A percentile compares a stretch with the other conserved stretches of the same genome.
Conservation (phyloP, 2,113 vertebrate species). For the Glaucomys volans region DNA sequence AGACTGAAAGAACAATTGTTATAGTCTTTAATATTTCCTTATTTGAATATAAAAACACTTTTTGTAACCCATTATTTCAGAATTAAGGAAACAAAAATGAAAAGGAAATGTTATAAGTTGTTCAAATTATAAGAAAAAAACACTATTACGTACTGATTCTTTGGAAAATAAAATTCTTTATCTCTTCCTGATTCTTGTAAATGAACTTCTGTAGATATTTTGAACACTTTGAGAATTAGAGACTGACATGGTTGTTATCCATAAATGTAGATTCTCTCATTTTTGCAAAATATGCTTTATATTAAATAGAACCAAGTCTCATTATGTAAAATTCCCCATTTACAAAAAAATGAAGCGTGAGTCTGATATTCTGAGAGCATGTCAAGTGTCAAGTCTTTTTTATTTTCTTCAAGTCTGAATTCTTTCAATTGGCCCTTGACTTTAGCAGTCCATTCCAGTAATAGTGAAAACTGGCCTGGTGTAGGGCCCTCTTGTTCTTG, state of each 20-base stretch:
- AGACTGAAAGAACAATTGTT: background rate
- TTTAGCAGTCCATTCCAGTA: background rate
- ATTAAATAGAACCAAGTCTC: background rate
- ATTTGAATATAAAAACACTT: constrained; percentile 15
- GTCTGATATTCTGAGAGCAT: background rate
- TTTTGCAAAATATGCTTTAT: background rate
- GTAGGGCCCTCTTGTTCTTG: rapidly evolving
- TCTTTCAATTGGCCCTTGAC: background rate
- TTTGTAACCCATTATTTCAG: background rate
- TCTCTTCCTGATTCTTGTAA: background rate
- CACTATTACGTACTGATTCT: background rate
- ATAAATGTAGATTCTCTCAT: background rate
- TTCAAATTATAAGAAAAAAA: background rate
- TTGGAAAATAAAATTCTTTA: background rate
- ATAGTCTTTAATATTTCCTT: background rate
- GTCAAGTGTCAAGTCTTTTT: background rate
- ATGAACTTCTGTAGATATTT: background rate
- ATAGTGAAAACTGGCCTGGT: background rate
- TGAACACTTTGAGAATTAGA: background rate
- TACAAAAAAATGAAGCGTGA: background rate
- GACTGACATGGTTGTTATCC: background rate
- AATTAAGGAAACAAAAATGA: background rate
- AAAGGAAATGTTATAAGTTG: background rate
- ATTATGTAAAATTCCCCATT: background rate
- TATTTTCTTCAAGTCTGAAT: background rate